Conservation (phyloP, 2,113 vertebrate species). For the Hemichromis elongatus region DNA sequence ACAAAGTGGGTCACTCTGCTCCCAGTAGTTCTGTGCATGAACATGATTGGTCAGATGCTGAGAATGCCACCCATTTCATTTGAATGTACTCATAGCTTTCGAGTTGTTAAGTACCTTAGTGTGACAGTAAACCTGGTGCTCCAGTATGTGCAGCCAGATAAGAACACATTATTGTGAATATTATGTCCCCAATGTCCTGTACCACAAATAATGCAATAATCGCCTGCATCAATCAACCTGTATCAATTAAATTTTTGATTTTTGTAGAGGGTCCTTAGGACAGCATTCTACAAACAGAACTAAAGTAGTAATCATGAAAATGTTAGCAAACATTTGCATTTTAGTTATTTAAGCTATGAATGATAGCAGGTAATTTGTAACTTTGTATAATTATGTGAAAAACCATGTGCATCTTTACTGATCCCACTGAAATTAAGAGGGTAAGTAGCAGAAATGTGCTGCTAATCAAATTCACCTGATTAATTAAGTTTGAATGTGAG, state of each 20-base stretch:
- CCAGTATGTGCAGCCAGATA: neutral
- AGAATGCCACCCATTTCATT: neutral
- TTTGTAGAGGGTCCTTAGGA: neutral
- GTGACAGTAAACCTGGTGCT: neutral
- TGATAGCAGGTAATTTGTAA: neutral
- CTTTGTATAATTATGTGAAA: neutral
- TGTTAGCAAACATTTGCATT: neutral
- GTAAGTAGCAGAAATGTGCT: neutral
- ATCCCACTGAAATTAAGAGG: neutral
- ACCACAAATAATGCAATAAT: neutral
- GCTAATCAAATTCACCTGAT: neutral
- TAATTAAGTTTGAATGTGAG: neutral
- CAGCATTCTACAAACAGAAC: neutral
- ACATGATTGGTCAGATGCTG: neutral
- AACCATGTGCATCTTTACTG: neutral
- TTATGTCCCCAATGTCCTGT: neutral
- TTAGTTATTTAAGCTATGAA: neutral
- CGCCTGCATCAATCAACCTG: neutral
- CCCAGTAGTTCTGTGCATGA: neutral
- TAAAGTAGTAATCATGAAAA: neutral
- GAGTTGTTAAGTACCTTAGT: neutral
- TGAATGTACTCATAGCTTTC: neutral
- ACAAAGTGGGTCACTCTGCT: neutral
- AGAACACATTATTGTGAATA: neutral
- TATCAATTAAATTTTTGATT: neutral